Base-by-base conservation (phyloP, 2,113 vertebrate genomes). In the Notarius quadriscutis region DNA sequence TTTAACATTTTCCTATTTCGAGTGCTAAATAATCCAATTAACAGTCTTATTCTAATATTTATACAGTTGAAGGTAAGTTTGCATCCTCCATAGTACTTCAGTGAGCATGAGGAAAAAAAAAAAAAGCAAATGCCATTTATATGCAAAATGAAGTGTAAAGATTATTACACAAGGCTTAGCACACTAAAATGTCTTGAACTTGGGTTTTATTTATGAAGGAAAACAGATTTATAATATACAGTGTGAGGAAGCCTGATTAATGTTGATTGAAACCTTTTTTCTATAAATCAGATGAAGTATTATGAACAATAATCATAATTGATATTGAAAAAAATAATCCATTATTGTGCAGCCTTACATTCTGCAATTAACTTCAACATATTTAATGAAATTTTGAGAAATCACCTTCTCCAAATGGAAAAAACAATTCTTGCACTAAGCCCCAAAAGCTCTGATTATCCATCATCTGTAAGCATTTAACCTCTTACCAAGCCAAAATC, bases 391-490 rank as follows among this genome's bases (percentile, higher is more conserved):
- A 57, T 22, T 69, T n/a, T 11, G 30, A 83, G 20, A 11, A 81
- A 30, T 79, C 22, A 63, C 62, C 18, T 62, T 62, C 15, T 34
- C 9, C 34, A 53, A 8, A 7, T 60, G 2, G 67, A 79, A 67
- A 25, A 53, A 78, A 27, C 6, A 55, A 15, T 30, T 74, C 15
- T 75, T 4, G 41, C 58, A 84, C 86, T 83, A 65, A 87, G 69
- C 86, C 77, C 85, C 86, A 82, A 84, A 88, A 84, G 85, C 87
- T 87, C 80, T 85, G 60, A 87, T 72, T 79, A 87, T 87, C 81
- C 81, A 27, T 84, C 34, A 20, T 75, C 20, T 75, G 51, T 10
- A n/a, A 90, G 48, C 41, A 30, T 74, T 50, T 63, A 41, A 11
- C 22, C 81, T 84, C 85, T 88, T 87, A 86, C 86, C 84, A 82